A percentile compares a stretch with the other conserved stretches of the same genome.
These are phyloP conservation scores for Archegozetes longisetosus DNA, from an alignment of 1,140 invertebrate genomes.

Conservation along the genomic window DNA sequence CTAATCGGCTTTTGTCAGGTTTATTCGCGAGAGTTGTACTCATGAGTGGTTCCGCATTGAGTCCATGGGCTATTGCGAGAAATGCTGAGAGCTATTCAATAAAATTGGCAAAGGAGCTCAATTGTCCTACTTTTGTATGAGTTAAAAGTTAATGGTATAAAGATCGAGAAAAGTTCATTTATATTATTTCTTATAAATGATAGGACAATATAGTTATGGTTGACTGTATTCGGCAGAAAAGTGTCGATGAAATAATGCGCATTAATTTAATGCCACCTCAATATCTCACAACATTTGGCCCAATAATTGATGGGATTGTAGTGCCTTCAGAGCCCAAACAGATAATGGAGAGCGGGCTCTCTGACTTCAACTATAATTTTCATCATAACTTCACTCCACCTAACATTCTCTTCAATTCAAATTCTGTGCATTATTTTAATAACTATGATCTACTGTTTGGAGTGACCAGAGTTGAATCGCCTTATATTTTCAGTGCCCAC, in stretches of 20 bases:
- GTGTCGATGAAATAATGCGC: slow-evolving; percentile 55
- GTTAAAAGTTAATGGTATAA: neutral
- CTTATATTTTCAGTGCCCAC: slow-evolving; percentile 67
- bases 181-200: neutral
- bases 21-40: slow-evolving; percentile 27
- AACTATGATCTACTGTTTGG: slow-evolving; percentile 78
- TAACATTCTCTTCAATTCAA: slow-evolving; percentile 63
- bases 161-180: neutral
- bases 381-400: slow-evolving; percentile 29
- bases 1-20: slow-evolving; percentile 14
- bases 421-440: slow-evolving; percentile 14
- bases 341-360: slow-evolving; percentile 14
- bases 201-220: slow-evolving; percentile 42
- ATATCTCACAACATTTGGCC: slow-evolving; percentile 71
- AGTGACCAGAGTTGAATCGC: slow-evolving; percentile 79
- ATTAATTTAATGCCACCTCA: slow-evolving; percentile 52
- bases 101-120: slow-evolving; percentile 24
- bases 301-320: slow-evolving; percentile 77
- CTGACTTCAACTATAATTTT: neutral
- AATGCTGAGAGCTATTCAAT: slow-evolving; percentile 52
- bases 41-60: slow-evolving; percentile 29
- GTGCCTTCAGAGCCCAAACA: slow-evolving; percentile 53
- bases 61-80: slow-evolving; percentile 29
- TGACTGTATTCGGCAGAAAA: slow-evolving; percentile 61
- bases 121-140: slow-evolving; percentile 16